Percentiles rank a stretch among this genome's conserved stretches.
These are phyloP conservation scores for Brotula barbata DNA, from an alignment of 2,797 vertebrate genomes.

Conservation along the genomic window DNA sequence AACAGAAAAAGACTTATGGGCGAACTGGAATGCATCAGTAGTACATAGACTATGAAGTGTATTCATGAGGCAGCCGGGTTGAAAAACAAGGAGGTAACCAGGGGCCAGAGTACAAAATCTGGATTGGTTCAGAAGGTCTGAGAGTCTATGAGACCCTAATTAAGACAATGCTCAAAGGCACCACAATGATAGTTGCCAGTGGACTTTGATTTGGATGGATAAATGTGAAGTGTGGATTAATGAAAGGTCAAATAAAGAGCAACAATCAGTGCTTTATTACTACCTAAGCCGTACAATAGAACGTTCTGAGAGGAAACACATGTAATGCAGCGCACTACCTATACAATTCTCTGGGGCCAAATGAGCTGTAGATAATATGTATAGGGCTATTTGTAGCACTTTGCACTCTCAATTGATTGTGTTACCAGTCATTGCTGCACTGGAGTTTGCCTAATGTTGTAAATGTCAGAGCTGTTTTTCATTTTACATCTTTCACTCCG, in stretches of 20 bases:
- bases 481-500: constrained; percentile 46
- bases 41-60: constrained; percentile 13
- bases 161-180: constrained; percentile 41
- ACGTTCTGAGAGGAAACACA: no score
- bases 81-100: constrained; percentile 18
- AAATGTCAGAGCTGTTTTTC: constrained; percentile 59
- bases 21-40: constrained; percentile 14
- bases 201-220: background rate
- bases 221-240: background rate
- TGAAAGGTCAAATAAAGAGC: background rate
- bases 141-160: no score
- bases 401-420: constrained; percentile 51
- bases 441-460: constrained; percentile 50
- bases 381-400: constrained; percentile 27
- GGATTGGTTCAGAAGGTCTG: constrained; percentile 32
- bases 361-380: constrained; percentile 18
- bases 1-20: background rate
- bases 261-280: no score
- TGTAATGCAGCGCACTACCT: no score
- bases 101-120: constrained; percentile 15
- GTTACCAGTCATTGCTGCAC: constrained; percentile 47
- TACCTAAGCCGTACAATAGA: no score
- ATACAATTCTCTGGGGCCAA: constrained; percentile 2
- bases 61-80: constrained; percentile 5
- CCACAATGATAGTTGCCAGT: constrained; percentile 15